Conservation (phyloP, 53 echinoderm and acorn worm species). For the Pentamera pediparva region DNA sequence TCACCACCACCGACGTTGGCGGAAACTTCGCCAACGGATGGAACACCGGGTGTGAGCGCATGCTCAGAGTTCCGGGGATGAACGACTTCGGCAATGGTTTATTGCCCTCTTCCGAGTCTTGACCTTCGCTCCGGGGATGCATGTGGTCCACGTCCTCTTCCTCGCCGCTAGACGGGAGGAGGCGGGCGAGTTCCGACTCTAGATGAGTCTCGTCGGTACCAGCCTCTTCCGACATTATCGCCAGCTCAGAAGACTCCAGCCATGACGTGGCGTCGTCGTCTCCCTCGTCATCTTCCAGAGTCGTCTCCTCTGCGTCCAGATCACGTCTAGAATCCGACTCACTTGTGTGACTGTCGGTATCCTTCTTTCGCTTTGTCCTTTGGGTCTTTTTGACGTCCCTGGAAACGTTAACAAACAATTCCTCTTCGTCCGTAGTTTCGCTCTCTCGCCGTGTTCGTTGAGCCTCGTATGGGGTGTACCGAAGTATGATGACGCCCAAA, state of each 20-base stretch:
- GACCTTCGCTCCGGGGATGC: too few species aligned
- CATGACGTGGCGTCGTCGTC: not conserved
- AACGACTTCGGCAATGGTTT: too few species aligned
- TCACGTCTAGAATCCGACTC: not conserved
- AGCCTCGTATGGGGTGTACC: conserved; percentile 15
- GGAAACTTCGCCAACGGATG: not conserved
- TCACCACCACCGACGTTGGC: not conserved
- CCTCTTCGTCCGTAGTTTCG: not conserved
- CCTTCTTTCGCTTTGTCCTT: not conserved
- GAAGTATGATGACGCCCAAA: not conserved
- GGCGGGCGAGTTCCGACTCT: not conserved
- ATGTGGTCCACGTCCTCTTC: not conserved
- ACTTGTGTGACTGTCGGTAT: too few species aligned
- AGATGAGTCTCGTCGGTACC: not conserved
- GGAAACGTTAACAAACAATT: too few species aligned
- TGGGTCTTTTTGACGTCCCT: not conserved
- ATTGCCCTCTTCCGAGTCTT: too few species aligned
- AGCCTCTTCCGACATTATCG: not conserved
- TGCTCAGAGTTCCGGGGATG: not conserved
- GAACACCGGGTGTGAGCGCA: not conserved
- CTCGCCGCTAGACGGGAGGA: not conserved
- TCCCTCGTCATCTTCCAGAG: not conserved
- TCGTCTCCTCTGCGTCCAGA: not conserved
- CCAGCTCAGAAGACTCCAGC: not conserved
- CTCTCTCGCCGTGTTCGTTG: too few species aligned